These are phyloP conservation scores for Psophia crepitans DNA, from an alignment of 2,113 vertebrate genomes.

Conservation along the genomic window DNA sequence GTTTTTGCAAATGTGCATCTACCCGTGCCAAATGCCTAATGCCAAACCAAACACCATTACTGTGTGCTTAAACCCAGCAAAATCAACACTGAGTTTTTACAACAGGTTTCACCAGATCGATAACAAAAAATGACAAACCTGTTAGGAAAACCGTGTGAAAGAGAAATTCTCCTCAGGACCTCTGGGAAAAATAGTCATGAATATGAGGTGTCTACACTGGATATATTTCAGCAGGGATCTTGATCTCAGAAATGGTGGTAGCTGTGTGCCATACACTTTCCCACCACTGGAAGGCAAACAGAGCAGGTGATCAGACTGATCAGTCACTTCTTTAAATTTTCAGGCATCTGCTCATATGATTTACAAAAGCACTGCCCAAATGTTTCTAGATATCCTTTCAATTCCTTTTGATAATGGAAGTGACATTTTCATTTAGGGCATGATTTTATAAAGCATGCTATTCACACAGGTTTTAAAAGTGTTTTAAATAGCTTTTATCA, in stretches of 20 bases:
- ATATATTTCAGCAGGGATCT: background rate
- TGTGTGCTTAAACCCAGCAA: background rate
- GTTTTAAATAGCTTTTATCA: background rate
- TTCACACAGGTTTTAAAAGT: background rate
- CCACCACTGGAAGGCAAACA: background rate
- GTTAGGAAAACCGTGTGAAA: background rate
- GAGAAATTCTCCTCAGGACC: background rate
- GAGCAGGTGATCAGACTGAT: background rate
- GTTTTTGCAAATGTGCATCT: background rate
- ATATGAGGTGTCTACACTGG: background rate
- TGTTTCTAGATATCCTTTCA: background rate
- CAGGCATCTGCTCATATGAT: background rate
- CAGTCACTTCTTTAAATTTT: background rate
- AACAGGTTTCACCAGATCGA: background rate
- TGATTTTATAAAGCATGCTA: background rate
- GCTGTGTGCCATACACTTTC: background rate
- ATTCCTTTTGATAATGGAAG: background rate
- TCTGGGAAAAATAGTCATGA: background rate
- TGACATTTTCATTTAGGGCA: background rate
- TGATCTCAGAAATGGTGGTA: background rate
- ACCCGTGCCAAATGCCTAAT: background rate
- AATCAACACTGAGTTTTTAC: background rate
- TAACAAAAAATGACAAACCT: background rate
- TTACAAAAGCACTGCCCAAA: background rate
- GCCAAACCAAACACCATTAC: background rate